Evolutionary conservation across 53 echinoderm and acorn worm species (phyloP), one percentile per base, ranked within the genome.

Genomic region (Actinopyga echinites): DNA sequence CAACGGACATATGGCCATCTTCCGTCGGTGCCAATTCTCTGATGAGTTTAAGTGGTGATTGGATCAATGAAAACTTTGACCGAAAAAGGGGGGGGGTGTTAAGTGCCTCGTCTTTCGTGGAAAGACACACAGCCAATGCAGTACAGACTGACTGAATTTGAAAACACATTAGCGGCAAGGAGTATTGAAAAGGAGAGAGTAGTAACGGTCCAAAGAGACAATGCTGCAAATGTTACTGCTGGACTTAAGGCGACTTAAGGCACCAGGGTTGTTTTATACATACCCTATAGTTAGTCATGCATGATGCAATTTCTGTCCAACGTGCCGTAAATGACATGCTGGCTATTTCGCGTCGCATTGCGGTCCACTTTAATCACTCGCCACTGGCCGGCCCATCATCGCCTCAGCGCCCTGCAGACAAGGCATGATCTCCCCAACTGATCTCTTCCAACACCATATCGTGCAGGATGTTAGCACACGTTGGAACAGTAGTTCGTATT

Each of bases 1-100:
- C 85, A 22, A 84, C 85, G 19, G 85, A 84, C 35, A 74, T 84
- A 20, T 84, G 85, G 85, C 32, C 85, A 35, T 34, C 85, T 20
- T 33, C 19, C 3, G 24, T 75, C 5, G 75, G 75, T 15, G 52
- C 56, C 53, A 75, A 75, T 30, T 75, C 75, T 22, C 49, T 75
- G 56, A 22, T 75, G 54, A 75, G 75, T 45, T 45, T 75, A 29
- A 75, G 8, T 15, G 75, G 30, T 2, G 75, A 75, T 62, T 85
- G 85, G 85, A 85, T 85, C 2, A 24, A 20, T 19, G 42, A 75
- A 15, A 61, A 85, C 10, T 85, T 36, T 43, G 32, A 19, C 20
- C 28, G 85, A 12, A 44, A 44, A 44, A 85, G 34, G 42, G 19
- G 24, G n/a, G 71, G 74, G 15, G 75, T 85, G 2, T 25, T 85